Base-by-base conservation (phyloP, 2,113 vertebrate genomes). In the Rhizomys pruinosus region DNA sequence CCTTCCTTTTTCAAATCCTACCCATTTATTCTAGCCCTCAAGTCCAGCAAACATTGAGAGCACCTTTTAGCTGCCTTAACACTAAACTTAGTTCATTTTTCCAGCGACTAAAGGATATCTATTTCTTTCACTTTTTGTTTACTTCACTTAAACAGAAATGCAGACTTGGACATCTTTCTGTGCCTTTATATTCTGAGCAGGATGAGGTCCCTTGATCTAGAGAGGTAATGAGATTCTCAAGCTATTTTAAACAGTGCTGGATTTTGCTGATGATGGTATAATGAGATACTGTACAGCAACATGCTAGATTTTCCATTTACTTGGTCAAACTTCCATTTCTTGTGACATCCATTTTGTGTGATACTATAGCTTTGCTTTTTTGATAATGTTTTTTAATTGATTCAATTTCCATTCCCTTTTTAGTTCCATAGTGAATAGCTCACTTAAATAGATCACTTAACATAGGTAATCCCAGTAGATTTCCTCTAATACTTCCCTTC, bases 401-500 rank as follows among this genome's bases (percentile, higher is more conserved):
- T 3, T 92, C 5, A 12, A 59, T 92, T 92, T 90, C 47, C 34
- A 91, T 71, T 91, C n/a, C 57, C 22, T 90, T 94, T 93, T 11
- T 74, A 74, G 52, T 90, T 25, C 42, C 42, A 39, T 63, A 94
- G 63, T 88, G 68, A 94, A 39, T 47, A 74, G 15, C 93, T 93
- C 37, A 42, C 91, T 94, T 39, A 84, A 42, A 81, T 87, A 34
- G 86, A 87, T 55, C 9, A 3, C 27, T 27, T 89, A 87, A 84
- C 68, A 37, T 69, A 69, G 59, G 29, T 52, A 86, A 42, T 22
- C 20, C 20, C 55, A 3, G 52, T 94, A 52, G 63, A 95, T 93
- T 95, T 93, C 15, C 32, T 89, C 74, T 90, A 97, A 93, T 22
- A 95, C 22, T 76, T 90, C 47, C 39, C 80, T 91, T 71, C 52